phyloP scores from a whole-genome alignment of 2,113 vertebrate genomes.

The Ginglymostoma cirratum region DNA sequence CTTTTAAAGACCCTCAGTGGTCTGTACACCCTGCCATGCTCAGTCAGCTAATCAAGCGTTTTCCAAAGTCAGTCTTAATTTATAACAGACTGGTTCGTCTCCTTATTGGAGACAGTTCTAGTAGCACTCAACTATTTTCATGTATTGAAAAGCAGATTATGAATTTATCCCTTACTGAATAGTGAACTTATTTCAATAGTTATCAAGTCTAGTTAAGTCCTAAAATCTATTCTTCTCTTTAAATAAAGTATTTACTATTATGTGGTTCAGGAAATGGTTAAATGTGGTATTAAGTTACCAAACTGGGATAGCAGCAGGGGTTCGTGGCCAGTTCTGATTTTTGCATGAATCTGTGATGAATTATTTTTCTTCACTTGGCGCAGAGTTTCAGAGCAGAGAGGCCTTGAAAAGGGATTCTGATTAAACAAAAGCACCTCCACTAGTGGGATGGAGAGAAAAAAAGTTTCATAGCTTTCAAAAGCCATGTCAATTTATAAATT shows the following conservation, averaged over 20 bases:
- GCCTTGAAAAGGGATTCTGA: slow-evolving; percentile 54
- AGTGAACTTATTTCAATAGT: not conserved
- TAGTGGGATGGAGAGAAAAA: not conserved
- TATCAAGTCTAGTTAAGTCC: not conserved
- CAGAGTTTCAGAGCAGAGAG: slow-evolving; percentile 55
- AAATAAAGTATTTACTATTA: not conserved
- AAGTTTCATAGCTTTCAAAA: slow-evolving; percentile 2
- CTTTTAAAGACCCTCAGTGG: not conserved
- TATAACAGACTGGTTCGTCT: not conserved
- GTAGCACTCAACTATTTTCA: not conserved
- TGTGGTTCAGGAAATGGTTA: slow-evolving; percentile 45
- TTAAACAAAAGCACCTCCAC: slow-evolving; percentile 35
- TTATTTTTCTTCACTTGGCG: slow-evolving; percentile 53
- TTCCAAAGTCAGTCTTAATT: not conserved
- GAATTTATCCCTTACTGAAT: not conserved
- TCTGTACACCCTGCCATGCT: not conserved
- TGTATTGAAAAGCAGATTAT: not conserved
- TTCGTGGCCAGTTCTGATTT: slow-evolving; percentile 42
- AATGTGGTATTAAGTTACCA: slow-evolving; percentile 41
- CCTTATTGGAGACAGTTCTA: not conserved
- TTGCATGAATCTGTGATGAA: slow-evolving; percentile 40
- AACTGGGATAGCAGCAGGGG: slow-evolving; percentile 42
- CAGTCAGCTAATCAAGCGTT: not conserved
- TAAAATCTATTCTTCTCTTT: not conserved
- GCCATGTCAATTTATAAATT: not conserved